Base-by-base conservation (phyloP, 2,113 vertebrate genomes). In the Dendrocopos noguchii region DNA sequence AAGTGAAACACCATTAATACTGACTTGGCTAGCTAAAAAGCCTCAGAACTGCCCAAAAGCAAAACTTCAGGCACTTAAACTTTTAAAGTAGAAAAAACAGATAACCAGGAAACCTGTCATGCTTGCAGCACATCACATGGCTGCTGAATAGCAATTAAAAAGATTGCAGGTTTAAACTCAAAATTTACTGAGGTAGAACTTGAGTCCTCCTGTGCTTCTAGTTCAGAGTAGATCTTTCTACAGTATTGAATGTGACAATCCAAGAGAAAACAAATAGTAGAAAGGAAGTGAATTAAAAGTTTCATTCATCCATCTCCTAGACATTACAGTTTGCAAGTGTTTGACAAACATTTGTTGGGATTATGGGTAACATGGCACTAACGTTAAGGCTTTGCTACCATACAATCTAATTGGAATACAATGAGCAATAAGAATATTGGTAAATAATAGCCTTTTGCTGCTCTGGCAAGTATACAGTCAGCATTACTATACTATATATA, bases 351-450 rank as follows among this genome's bases (percentile, higher is more conserved):
- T 20, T 79, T 83, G 25, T 47, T 25, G 7, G 56, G 17, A 42
- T 73, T 39, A 11, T 19, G 33, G 56, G 31, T 65, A 46, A 60
- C 15, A 29, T 31, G 13, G 10, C 50, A 24, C 19, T 39, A 84
- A 56, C 10, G 3, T 4, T 24, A 86, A 80, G 42, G 15, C 20
- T 25, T 56, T 2, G 1, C 42, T 65, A 22, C 56, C 20, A 22
- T 55, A 22, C 0, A 0, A 66, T 53, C 39, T 22, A 24, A 22
- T 6, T 56, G 31, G 31, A 87, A 71, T 18, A 63, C 18, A 61
- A 46, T 10, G 44, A 57, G 44, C 31, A 65, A 52, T 19, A 19
- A 70, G 22, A 44, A 36, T 75, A 71, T 36, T 70, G 52, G 22
- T 34, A 76, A 80, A 73, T 39, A 39, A 44, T 67, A 44, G 12